Evolutionary conservation across 2,888 invertebrate species (phyloP).

Genomic region (Pachycephus smyrnensis): DNA sequence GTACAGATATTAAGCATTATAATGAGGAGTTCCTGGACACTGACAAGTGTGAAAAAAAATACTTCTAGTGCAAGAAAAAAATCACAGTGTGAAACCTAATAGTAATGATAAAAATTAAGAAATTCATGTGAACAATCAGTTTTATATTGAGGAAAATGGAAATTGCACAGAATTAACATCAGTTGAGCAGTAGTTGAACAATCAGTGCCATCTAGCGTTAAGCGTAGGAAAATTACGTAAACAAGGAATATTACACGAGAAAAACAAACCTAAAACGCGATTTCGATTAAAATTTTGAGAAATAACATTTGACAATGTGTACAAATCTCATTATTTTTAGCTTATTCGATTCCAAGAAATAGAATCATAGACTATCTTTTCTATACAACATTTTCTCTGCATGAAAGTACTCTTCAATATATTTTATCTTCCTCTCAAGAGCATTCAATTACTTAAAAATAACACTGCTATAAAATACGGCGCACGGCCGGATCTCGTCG

Average conservation of each 20-base stretch:
- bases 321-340: too few species aligned
- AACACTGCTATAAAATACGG: too few species aligned
- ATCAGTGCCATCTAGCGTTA: neutral
- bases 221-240: neutral
- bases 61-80: neutral
- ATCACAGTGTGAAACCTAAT: neutral
- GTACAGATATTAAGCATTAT: neutral
- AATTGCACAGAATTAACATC: neutral
- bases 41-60: too few species aligned
- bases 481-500: too few species aligned
- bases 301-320: too few species aligned
- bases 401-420: neutral
- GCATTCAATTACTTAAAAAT: neutral
- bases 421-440: neutral
- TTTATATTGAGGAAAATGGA: neutral
- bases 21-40: neutral
- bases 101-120: neutral
- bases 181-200: neutral
- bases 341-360: too few species aligned
- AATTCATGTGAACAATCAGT: neutral
- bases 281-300: too few species aligned
- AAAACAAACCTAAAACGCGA: too few species aligned
- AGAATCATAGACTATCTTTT: too few species aligned
- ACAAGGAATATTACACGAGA: too few species aligned
- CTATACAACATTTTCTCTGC: too few species aligned